Percentiles rank a stretch among this genome's conserved stretches.
These are phyloP conservation scores for Archaeoteleia sp. DNA, from an alignment of 2,888 invertebrate species.

Conservation along the genomic window DNA sequence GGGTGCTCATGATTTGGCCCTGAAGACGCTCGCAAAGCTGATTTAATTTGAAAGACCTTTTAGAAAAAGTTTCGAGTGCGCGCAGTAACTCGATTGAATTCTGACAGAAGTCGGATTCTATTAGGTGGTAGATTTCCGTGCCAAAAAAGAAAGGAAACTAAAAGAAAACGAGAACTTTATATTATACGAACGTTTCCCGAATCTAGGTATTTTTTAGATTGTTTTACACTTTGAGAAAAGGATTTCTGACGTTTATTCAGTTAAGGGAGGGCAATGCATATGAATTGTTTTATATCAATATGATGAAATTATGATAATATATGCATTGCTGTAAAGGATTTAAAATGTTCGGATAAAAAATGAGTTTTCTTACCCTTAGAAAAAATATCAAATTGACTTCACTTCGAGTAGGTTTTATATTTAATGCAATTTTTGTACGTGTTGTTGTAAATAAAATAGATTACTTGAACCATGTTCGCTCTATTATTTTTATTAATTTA, in stretches of 20 bases:
- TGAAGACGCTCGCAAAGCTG: conserved; percentile 14
- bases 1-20: conserved; percentile 11
- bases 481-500: too few species aligned
- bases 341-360: too few species aligned
- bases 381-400: too few species aligned
- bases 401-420: too few species aligned
- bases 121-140: conserved; percentile 13
- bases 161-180: conserved; percentile 2
- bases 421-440: too few species aligned
- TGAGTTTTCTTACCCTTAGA: too few species aligned
- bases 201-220: conserved; percentile 1
- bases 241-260: background rate
- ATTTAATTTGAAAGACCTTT: conserved; percentile 19
- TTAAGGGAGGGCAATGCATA: too few species aligned
- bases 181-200: conserved; percentile 2
- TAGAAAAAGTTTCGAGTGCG: conserved; percentile 17
- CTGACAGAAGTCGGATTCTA: conserved; percentile 16
- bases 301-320: too few species aligned
- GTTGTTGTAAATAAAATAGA: too few species aligned
- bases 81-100: conserved; percentile 20
- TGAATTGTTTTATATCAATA: too few species aligned
- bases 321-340: too few species aligned
- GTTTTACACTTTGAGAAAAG: background rate
- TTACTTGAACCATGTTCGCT: too few species aligned
- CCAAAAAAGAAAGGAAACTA: conserved; percentile 7